Conservation (phyloP, 1,140 invertebrate species). For the Xylocopa sonorina region DNA sequence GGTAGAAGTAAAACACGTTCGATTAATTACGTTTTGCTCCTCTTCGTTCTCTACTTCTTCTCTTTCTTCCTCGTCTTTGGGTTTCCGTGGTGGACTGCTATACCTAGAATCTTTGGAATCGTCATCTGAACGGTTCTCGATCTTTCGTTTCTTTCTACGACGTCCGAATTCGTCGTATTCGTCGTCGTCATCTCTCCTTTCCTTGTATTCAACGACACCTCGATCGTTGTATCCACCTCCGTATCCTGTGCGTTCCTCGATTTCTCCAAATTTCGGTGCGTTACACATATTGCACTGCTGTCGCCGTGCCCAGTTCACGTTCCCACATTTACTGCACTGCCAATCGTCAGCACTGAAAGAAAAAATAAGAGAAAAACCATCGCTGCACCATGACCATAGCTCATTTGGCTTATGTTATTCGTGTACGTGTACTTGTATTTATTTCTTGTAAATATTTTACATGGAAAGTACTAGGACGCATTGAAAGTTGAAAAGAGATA, state of each 20-base stretch:
- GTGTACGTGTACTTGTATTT: conserved; percentile 31
- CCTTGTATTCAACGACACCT: conserved; percentile 95
- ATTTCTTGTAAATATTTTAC: conserved; percentile 30
- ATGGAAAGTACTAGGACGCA: conserved; percentile 1
- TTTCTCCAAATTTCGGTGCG: conserved; percentile 97
- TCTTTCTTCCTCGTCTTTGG: conserved; percentile 76
- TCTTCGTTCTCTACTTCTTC: conserved; percentile 43
- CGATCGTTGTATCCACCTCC: conserved; percentile 97
- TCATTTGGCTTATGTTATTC: conserved; percentile 3
- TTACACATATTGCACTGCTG: conserved; percentile 99
- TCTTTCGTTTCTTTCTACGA: conserved; percentile 89
- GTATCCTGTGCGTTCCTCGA: conserved; percentile 91
- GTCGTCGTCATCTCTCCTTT: conserved; percentile 91
- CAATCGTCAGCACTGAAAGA: conserved; percentile 97
- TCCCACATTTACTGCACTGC: conserved; percentile 99
- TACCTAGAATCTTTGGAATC: conserved; percentile 78
- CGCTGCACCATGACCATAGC: no score
- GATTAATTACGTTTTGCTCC: conserved; percentile 34
- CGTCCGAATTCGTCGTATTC: conserved; percentile 98
- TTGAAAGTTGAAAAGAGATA: conserved; percentile 7
- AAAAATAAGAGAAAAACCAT: no score
- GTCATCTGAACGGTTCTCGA: conserved; percentile 79
- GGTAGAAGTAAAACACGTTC: neutral
- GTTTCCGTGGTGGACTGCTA: conserved; percentile 74
- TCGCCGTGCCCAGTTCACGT: conserved; percentile 99